Evolutionary conservation across 2,797 vertebrate species (phyloP).

Genomic region (Melanotaenia maccullochi): DNA sequence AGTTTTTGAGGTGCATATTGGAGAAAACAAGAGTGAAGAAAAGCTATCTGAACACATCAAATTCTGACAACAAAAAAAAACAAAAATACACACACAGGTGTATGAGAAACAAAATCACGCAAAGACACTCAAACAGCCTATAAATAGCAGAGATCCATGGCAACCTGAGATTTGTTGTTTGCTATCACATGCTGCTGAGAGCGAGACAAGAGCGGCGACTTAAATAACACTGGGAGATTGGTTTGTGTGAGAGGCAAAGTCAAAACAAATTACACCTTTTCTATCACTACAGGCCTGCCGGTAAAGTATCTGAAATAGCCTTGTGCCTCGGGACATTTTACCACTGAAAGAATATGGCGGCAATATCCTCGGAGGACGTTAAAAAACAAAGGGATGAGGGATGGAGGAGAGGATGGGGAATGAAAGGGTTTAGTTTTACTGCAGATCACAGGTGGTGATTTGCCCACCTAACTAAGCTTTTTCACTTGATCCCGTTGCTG

Average conservation of each 20-base stretch:
- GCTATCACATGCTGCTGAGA: constrained; percentile 75
- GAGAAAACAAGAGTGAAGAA: too few species aligned
- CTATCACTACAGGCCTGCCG: constrained; percentile 76
- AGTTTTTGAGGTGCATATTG: constrained; percentile 35
- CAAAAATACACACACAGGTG: constrained; percentile 29
- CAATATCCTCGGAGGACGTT: constrained; percentile 72
- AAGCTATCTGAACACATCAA: constrained; percentile 25
- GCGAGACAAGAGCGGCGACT: constrained; percentile 71
- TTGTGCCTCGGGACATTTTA: constrained; percentile 79
- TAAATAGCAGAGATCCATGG: constrained; percentile 81
- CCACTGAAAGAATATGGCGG: constrained; percentile 74
- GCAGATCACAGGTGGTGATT: constrained; percentile 73
- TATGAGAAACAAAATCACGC: constrained; percentile 10
- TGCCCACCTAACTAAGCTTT: constrained; percentile 73
- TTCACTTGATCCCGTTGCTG: constrained; percentile 56
- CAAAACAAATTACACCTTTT: constrained; percentile 85
- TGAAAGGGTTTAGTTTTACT: constrained; percentile 66
- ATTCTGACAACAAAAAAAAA: constrained; percentile 47
- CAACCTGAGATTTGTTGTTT: constrained; percentile 81
- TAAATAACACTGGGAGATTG: constrained; percentile 82
- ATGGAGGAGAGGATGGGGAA: constrained; percentile 52
- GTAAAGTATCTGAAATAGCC: constrained; percentile 83
- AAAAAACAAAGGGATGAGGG: constrained; percentile 64
- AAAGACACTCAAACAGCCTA: constrained; percentile 54
- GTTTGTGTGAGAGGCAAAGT: constrained; percentile 81